These are phyloP conservation scores for Ellobium chinense DNA, from an alignment of 2,888 invertebrate genomes.

Conservation along the genomic window DNA sequence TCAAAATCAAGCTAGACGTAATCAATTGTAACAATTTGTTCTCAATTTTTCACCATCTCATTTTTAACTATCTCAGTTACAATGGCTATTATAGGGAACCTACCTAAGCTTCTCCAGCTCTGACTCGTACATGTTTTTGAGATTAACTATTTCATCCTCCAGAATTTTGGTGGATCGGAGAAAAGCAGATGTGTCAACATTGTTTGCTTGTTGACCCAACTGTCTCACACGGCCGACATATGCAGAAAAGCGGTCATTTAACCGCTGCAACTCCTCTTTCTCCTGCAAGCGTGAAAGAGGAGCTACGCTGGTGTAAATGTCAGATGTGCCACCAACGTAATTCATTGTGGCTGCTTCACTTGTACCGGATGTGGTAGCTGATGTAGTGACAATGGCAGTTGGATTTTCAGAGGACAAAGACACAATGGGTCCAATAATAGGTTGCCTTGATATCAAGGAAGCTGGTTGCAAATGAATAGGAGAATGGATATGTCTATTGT, in stretches of 20 bases:
- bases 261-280: conserved; percentile 66
- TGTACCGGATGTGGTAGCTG: not conserved
- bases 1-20: no score
- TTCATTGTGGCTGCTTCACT: conserved; percentile 11
- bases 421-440: not conserved
- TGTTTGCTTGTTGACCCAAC: conserved; percentile 61
- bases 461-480: not conserved
- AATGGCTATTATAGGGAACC: not conserved
- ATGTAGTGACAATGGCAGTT: not conserved
- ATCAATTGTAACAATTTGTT: no score
- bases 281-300: conserved; percentile 57
- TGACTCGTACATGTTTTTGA: conserved; percentile 71
- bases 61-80: not conserved
- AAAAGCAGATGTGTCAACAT: conserved; percentile 66
- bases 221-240: conserved; percentile 68
- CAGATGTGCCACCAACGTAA: conserved; percentile 19
- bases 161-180: conserved; percentile 68
- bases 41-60: not conserved
- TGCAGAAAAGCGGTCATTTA: conserved; percentile 68
- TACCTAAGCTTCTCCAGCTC: conserved; percentile 73
- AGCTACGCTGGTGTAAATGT: not conserved
- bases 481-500: not conserved
- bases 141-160: conserved; percentile 70
- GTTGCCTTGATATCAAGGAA: not conserved
- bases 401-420: not conserved